Percentiles rank a stretch among this genome's conserved stretches.
Evolutionary conservation across 1,140 invertebrate genomes (phyloP).

Genomic region (Melitaea cinxia): DNA sequence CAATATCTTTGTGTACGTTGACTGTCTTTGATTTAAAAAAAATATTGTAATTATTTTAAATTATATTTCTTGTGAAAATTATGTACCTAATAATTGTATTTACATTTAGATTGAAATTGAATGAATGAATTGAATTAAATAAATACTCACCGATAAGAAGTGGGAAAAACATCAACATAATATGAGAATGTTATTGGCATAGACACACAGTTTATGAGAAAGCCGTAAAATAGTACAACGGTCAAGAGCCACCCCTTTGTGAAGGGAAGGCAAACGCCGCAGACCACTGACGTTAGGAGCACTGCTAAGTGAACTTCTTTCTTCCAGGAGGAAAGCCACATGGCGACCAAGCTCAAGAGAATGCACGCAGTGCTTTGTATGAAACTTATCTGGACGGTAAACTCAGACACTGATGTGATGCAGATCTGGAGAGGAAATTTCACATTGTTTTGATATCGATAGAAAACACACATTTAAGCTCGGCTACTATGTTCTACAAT

Average conservation of each 20-base stretch:
- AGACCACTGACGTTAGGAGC: background rate
- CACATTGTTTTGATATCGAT: too few relatives aligned
- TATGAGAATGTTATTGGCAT: conserved; percentile 41
- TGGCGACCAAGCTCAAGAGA: background rate
- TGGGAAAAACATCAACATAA: conserved; percentile 47
- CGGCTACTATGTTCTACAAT: too few relatives aligned
- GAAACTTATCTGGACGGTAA: background rate
- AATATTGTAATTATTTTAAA: too few relatives aligned
- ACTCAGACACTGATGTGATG: background rate
- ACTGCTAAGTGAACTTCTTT: conserved; percentile 23
- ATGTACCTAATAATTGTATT: too few relatives aligned
- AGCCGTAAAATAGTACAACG: background rate
- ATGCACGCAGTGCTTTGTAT: background rate
- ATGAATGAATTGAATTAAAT: too few relatives aligned
- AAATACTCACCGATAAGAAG: conserved; percentile 41
- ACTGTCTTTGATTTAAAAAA: too few relatives aligned
- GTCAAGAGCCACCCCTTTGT: background rate
- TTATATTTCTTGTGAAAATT: too few relatives aligned
- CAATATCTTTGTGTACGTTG: too few relatives aligned
- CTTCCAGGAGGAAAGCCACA: conserved; percentile 24
- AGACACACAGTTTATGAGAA: background rate
- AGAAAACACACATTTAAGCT: too few relatives aligned
- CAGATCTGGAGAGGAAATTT: background rate
- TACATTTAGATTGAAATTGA: too few relatives aligned
- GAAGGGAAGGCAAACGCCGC: background rate